These are phyloP conservation scores for Drosophila silvestris DNA, from an alignment of 2,888 invertebrate genomes.

Conservation along the genomic window DNA sequence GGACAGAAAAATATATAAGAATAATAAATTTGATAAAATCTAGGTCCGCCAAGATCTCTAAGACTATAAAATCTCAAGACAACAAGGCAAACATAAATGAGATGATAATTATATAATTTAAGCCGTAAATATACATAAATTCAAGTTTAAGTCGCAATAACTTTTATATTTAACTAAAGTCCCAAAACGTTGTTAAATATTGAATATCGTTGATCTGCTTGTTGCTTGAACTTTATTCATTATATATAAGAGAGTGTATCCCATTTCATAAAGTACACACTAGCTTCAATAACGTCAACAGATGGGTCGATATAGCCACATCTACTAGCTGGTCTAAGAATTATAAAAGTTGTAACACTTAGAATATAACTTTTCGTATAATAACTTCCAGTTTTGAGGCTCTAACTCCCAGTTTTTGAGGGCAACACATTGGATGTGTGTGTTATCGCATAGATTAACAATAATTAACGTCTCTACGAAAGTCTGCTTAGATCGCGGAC, in stretches of 20 bases:
- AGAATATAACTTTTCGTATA: not conserved
- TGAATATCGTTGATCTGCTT: not conserved
- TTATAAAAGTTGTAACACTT: not conserved
- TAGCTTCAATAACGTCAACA: not conserved
- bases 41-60: not conserved
- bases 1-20: not conserved
- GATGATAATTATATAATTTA: not conserved
- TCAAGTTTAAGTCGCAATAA: not conserved
- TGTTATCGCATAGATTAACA: not conserved
- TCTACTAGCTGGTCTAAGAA: not conserved
- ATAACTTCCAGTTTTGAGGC: not conserved
- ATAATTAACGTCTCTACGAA: not conserved
- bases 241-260: not conserved
- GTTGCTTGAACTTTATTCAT: not conserved
- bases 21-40: not conserved
- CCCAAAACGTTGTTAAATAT: not conserved
- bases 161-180: not conserved
- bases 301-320: not conserved
- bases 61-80: not conserved
- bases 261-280: not conserved
- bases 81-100: not conserved
- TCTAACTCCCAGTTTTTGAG: not conserved
- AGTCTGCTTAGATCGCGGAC: not conserved
- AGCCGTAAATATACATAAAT: not conserved
- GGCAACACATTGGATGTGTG: not conserved